Conservation (phyloP, 2,113 vertebrate genomes). For the Cephalophus harveyi region DNA sequence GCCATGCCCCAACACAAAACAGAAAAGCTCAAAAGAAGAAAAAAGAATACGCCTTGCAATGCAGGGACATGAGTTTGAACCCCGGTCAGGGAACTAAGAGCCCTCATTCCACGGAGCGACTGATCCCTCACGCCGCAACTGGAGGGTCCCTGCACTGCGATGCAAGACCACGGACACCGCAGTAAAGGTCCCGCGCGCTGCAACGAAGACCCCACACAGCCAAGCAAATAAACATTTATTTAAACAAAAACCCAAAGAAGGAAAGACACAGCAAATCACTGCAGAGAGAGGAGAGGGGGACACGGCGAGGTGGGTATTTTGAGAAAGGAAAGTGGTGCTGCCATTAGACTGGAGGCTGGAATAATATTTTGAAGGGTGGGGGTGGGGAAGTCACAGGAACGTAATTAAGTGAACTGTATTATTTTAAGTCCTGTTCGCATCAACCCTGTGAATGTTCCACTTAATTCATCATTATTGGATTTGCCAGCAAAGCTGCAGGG, state of each 20-base stretch:
- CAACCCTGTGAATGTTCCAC: slow-evolving; percentile 57
- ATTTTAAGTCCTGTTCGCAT: slow-evolving; percentile 61
- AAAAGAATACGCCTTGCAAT: neutral
- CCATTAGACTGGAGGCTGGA: neutral
- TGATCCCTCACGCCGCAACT: neutral
- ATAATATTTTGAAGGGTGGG: neutral
- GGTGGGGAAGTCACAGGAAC: slow-evolving; percentile 29
- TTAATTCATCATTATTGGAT: slow-evolving; percentile 74
- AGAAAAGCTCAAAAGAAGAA: neutral
- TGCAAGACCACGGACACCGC: fast-evolving
- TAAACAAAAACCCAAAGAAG: neutral
- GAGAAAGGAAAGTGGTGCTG: slow-evolving; percentile 13
- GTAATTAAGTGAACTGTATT: slow-evolving; percentile 50
- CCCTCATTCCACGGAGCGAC: neutral
- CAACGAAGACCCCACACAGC: neutral
- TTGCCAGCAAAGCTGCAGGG: slow-evolving; percentile 72
- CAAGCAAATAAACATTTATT: neutral
- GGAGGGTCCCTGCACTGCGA: neutral
- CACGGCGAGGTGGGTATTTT: neutral
- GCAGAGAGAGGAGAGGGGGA: neutral
- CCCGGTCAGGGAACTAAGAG: neutral
- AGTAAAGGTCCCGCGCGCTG: neutral
- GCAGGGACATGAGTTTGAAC: neutral
- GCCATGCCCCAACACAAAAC: neutral
- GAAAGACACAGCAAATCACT: slow-evolving; percentile 48